phyloP scores from a whole-genome alignment of 2,888 invertebrate genomes.

The Oligia fasciuncula region DNA sequence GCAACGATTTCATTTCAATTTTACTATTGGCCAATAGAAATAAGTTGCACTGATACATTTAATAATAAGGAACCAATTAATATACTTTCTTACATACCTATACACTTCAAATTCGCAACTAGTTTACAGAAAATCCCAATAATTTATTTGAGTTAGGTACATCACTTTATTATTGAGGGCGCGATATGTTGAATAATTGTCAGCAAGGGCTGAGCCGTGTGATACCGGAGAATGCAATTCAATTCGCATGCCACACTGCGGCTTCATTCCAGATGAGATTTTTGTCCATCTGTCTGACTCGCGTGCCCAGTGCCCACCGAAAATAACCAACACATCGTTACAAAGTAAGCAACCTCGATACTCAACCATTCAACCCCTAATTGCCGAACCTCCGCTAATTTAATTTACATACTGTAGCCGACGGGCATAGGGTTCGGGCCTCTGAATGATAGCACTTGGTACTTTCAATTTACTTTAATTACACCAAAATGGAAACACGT shows the following conservation, averaged over 20 bases:
- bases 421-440: too few species aligned
- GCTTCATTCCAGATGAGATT: constrained; percentile 78
- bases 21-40: background rate
- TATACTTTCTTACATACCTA: too few species aligned
- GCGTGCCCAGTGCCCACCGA: constrained; percentile 56
- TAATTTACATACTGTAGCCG: constrained; percentile 72
- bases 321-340: constrained; percentile 58
- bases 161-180: constrained; percentile 17
- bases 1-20: background rate
- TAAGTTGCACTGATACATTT: background rate
- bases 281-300: constrained; percentile 71
- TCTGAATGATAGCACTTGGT: too few species aligned
- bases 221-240: constrained; percentile 81
- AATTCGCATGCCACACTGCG: constrained; percentile 77
- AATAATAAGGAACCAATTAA: background rate
- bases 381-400: constrained; percentile 65
- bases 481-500: too few species aligned
- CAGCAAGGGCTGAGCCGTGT: constrained; percentile 55
- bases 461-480: too few species aligned
- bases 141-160: constrained; percentile 12
- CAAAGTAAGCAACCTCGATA: constrained; percentile 48
- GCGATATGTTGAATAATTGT: constrained; percentile 28
- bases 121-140: background rate
- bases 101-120: background rate
- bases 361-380: constrained; percentile 44